Evolutionary conservation across 2,797 vertebrate species (phyloP).

Genomic region (Chloroceryle inda): DNA sequence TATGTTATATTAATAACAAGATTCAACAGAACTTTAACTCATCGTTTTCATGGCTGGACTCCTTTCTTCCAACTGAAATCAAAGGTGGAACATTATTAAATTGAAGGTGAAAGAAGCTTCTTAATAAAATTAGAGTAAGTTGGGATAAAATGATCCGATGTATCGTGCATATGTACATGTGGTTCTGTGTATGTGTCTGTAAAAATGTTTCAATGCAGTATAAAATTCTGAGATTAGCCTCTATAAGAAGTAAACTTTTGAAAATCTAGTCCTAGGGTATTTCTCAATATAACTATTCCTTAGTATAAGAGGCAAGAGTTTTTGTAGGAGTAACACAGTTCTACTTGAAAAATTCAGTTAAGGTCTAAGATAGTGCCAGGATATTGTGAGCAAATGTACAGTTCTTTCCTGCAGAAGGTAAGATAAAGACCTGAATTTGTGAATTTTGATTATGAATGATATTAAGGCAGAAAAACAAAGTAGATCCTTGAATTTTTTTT

Average conservation of each 20-base stretch:
- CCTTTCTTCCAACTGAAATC: not conserved
- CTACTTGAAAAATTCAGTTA: not conserved
- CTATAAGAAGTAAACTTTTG: not conserved
- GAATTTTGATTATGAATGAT: not conserved
- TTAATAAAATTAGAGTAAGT: slow-evolving; percentile 26
- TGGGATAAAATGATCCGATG: not conserved
- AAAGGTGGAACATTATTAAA: not conserved
- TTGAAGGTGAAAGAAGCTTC: not conserved
- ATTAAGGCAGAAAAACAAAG: not conserved
- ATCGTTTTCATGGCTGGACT: not conserved
- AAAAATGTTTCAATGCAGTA: slow-evolving; percentile 10
- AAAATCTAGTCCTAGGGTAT: not conserved
- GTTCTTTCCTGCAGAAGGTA: not conserved
- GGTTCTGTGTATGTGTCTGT: not conserved
- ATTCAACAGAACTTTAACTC: slow-evolving; percentile 22
- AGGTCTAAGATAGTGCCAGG: not conserved
- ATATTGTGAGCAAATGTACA: not conserved
- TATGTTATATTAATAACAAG: slow-evolving; percentile 7
- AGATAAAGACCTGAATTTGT: not conserved
- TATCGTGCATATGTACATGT: not conserved
- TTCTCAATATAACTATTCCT: not conserved
- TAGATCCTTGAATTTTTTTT: not conserved
- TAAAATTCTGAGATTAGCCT: slow-evolving; percentile 28
- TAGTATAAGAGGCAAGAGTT: not conserved
- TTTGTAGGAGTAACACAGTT: not conserved